These are phyloP conservation scores for Panopea generosa DNA, from an alignment of 2,888 invertebrate genomes.

Conservation along the genomic window DNA sequence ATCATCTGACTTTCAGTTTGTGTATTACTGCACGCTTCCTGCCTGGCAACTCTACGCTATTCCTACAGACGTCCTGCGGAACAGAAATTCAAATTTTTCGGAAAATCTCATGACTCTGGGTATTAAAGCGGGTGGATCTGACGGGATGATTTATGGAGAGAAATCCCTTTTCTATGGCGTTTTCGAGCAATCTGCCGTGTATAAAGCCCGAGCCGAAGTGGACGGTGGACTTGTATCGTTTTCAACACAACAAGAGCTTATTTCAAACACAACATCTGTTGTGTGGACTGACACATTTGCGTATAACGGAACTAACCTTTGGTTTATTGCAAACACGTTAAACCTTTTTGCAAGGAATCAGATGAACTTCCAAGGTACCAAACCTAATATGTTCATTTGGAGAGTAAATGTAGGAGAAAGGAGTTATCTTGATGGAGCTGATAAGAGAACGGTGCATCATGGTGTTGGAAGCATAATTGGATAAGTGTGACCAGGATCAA, in stretches of 20 bases:
- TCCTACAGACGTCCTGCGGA: slow-evolving; percentile 38
- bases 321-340: slow-evolving; percentile 58
- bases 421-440: slow-evolving; percentile 45
- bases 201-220: slow-evolving; percentile 5
- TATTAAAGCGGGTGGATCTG: slow-evolving; percentile 45
- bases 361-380: slow-evolving; percentile 43
- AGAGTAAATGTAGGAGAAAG: slow-evolving; percentile 39
- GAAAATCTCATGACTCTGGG: slow-evolving; percentile 36
- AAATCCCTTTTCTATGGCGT: slow-evolving; percentile 44
- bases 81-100: slow-evolving; percentile 27
- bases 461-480: slow-evolving; percentile 5
- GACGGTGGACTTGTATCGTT: slow-evolving; percentile 10
- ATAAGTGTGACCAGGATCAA: no score
- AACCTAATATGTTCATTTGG: slow-evolving; percentile 55
- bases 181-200: slow-evolving; percentile 46
- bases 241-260: slow-evolving; percentile 12
- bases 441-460: slow-evolving; percentile 2
- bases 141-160: slow-evolving; percentile 55
- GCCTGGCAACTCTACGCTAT: slow-evolving; percentile 48
- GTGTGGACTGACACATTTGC: slow-evolving; percentile 59
- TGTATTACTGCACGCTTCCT: slow-evolving; percentile 53
- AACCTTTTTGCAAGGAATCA: slow-evolving; percentile 20
- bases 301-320: slow-evolving; percentile 57
- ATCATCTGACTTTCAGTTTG: slow-evolving; percentile 42
- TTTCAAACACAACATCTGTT: slow-evolving; percentile 24